Percentiles rank a stretch among this genome's conserved stretches.
Evolutionary conservation across 2,113 vertebrate genomes (phyloP).

Genomic region (Oryzias curvinotus): DNA sequence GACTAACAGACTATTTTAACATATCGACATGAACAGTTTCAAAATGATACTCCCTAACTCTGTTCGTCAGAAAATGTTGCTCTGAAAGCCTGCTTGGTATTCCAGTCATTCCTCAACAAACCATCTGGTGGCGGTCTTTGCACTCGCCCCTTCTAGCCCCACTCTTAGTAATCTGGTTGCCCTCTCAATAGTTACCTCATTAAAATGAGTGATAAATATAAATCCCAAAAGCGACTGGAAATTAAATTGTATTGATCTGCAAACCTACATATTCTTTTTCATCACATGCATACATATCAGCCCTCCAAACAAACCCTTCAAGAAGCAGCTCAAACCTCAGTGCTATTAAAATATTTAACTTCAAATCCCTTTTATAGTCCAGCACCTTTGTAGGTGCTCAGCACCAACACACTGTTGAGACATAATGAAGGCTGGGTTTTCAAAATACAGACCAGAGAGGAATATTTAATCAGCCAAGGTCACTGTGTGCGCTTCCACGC

Average conservation of each 20-base stretch:
- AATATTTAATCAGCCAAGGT: conserved; percentile 72
- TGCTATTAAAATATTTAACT: conserved; percentile 50
- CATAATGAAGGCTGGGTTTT: conserved; percentile 29
- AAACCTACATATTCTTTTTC: conserved; percentile 22
- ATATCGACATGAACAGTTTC: conserved; percentile 54
- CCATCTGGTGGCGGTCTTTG: conserved; percentile 71
- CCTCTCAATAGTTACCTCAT: conserved; percentile 70
- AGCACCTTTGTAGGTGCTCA: conserved; percentile 43
- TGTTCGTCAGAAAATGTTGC: conserved; percentile 33
- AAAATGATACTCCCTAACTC: conserved; percentile 11
- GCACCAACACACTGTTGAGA: conserved; percentile 24
- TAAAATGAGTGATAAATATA: conserved; percentile 73
- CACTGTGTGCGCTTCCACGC: conserved; percentile 55
- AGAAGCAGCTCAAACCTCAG: conserved; percentile 14
- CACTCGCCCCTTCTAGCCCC: conserved; percentile 55
- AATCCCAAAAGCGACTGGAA: conserved; percentile 58
- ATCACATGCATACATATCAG: conserved; percentile 39
- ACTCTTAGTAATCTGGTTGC: conserved; percentile 64
- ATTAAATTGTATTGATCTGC: conserved; percentile 68
- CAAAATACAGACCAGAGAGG: conserved; percentile 45
- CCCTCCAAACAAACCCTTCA: conserved; percentile 25
- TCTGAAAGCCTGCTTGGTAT: conserved; percentile 59
- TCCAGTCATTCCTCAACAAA: conserved; percentile 51
- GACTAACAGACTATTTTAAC: conserved; percentile 49
- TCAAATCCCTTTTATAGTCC: conserved; percentile 44